Evolutionary conservation across 2,113 vertebrate genomes (phyloP), one percentile per base, ranked within the genome.

Genomic region (Delphinus delphis): DNA sequence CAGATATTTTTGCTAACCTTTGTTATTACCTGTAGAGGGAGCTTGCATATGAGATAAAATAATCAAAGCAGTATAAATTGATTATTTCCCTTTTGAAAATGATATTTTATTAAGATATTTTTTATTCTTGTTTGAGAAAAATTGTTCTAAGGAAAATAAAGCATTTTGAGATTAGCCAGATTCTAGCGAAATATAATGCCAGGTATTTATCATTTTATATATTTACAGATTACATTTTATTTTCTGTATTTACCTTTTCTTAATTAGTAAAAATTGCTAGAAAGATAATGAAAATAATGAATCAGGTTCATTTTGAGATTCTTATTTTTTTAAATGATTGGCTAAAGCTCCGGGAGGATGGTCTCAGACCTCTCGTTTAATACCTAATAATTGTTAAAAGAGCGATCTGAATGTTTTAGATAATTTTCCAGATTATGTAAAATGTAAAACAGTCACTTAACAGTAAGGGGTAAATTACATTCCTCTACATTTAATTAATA

Each of bases 21-120:
- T 98, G 95, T 97, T 98, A 97, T 97, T 98, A 98, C 99, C 99
- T 99, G 98, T 98, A 99, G 99, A 99, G 98, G 99, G 98, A 99
- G 98, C 98, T 98, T 99, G 97, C 97, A 98, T 98, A 98, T 99
- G 98, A 98, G 97, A 97, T 98, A 98, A 98, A 98, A 96, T 98
- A 98, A 98, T 98, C 95, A 98, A 98, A 97, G 93, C 98, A 93
- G 96, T 98, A 80, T 73, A 94, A 95, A 71, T 96, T 96, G 98
- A 95, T 97, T 95, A 95, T 97, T 98, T 98, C 94, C 87, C 86
- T 91, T 95, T 97, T 96, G 97, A 97, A 98, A 98, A 97, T 76
- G 97, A 81, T 70, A 65, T 97, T 98, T 98, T 83, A 93, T 96
- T 97, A 87, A 83, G 23, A 76, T 55, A 50, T 44, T 60, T 86